Percentiles rank a stretch among this genome's conserved stretches.
Conservation (phyloP, 2,888 invertebrate species). For the Lepidocyrtoides sp. region DNA sequence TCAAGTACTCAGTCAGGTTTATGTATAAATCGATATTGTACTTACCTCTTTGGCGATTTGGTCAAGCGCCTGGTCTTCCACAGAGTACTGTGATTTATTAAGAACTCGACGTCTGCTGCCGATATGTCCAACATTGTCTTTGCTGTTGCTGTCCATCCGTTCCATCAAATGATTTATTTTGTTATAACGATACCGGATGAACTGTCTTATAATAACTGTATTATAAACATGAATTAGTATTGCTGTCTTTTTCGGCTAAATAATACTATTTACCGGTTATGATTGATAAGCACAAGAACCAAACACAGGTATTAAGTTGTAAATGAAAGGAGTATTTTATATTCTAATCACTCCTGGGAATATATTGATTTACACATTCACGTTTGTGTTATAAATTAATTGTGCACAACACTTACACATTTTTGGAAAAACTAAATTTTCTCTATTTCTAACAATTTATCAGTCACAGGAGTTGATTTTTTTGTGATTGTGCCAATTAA, state of each 20-base stretch:
- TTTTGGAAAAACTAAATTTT: neutral
- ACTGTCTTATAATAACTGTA: neutral
- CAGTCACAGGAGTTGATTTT: neutral
- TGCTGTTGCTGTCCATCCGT: slow-evolving; percentile 81
- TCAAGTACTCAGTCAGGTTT: too few relatives aligned
- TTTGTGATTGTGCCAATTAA: neutral
- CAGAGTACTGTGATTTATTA: slow-evolving; percentile 92
- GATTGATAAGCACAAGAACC: neutral
- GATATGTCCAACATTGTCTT: slow-evolving; percentile 85
- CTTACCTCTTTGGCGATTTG: slow-evolving; percentile 98
- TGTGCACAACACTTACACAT: neutral
- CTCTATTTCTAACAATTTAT: neutral
- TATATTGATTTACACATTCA: neutral
- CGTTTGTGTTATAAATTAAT: neutral
- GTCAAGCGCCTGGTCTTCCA: slow-evolving; percentile 99
- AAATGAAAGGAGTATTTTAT: neutral
- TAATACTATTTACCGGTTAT: neutral
- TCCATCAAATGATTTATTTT: slow-evolving; percentile 42
- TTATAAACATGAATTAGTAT: neutral
- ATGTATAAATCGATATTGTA: neutral
- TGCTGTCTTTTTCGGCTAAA: too few relatives aligned
- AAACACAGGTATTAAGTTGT: neutral
- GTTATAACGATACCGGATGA: neutral
- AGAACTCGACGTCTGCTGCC: slow-evolving; percentile 89
- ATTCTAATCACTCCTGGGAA: too few relatives aligned